Base-by-base conservation (phyloP, 2,797 vertebrate species). In the Loriculus beryllinus region DNA sequence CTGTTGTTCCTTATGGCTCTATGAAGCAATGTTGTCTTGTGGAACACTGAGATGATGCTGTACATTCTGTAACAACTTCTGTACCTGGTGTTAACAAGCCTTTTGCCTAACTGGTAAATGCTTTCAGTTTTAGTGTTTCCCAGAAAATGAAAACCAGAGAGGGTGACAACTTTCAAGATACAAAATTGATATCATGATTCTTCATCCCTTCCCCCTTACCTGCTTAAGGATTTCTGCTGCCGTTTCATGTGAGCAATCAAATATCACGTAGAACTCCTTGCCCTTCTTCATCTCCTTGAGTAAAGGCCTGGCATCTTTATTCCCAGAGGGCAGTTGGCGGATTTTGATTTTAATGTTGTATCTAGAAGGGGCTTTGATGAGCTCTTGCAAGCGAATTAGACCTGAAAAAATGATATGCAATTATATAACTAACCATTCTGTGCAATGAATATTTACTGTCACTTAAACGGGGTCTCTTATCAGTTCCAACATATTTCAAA, bases 291-390 rank as follows among this genome's bases (percentile, higher is more conserved):
- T 99, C 96, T 99, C 99, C 95, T 99, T 99, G 90, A 99, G 97
- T 77, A 99, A 97, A 35, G 99, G 99, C 82, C 99, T 98, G 49
- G 99, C 99, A 6, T 99, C 99, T 98, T 99, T 99, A 95, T 98
- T 99, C 88, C 99, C 99, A 43, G 98, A 97, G 28, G 99, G 99
- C 95, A 99, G 98, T 96, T 99, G 99, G 8, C 99, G 99, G 96
- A 99, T 99, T 97, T 99, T 99, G 94, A 99, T 99, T 97, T 99
- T 99, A 82, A 99, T 99, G 97, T 98, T 99, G 96, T 99, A 99
- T 93, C 99, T 98, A 92, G 99, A 99, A 49, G 99, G 99, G 94
- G 99, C 99, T 98, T 99, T 99, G 98, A 99, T 99, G 97, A 99
- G 97, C 98, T 99, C 99, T 97, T 99, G 99, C 95, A 99, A 97